Evolutionary conservation across 35 echinoderm and acorn worm species (phyloP).

Genomic region (Apostichopus californicus): DNA sequence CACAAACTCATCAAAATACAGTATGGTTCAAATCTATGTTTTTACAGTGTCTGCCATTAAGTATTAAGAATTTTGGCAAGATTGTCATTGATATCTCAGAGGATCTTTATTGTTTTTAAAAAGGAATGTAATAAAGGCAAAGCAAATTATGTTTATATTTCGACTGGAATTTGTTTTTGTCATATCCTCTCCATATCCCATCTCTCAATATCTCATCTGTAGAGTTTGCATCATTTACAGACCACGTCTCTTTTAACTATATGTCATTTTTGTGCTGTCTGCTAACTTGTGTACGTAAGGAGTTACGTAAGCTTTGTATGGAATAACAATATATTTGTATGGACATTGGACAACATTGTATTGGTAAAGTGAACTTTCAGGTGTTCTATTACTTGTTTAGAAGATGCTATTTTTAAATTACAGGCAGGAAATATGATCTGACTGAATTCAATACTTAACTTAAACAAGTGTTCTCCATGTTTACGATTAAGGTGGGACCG

Average conservation of each 20-base stretch:
- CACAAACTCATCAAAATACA: no score
- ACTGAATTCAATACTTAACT: neutral
- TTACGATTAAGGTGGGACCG: neutral
- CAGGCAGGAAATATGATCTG: no score
- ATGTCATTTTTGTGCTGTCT: slow-evolving; percentile 35
- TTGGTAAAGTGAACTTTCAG: neutral
- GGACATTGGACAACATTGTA: slow-evolving; percentile 24
- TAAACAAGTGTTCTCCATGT: neutral
- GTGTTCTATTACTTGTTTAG: no score
- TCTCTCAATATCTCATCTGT: neutral
- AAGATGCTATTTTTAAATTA: no score
- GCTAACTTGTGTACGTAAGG: slow-evolving; percentile 31
- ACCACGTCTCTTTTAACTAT: no score
- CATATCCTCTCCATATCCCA: neutral
- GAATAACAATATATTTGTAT: slow-evolving; percentile 36
- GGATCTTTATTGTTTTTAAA: slow-evolving; percentile 37
- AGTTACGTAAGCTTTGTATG: slow-evolving; percentile 26
- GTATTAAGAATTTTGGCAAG: no score
- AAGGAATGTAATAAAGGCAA: slow-evolving; percentile 33
- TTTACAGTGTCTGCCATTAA: neutral
- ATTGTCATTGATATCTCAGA: neutral
- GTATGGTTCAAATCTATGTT: neutral
- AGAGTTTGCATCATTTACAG: no score
- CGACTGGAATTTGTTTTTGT: slow-evolving; percentile 35
- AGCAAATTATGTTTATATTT: neutral